A percentile compares a stretch with the other conserved stretches of the same genome.
These are phyloP conservation scores for Stomorhina lunata DNA, from an alignment of 2,888 invertebrate species.

Conservation along the genomic window DNA sequence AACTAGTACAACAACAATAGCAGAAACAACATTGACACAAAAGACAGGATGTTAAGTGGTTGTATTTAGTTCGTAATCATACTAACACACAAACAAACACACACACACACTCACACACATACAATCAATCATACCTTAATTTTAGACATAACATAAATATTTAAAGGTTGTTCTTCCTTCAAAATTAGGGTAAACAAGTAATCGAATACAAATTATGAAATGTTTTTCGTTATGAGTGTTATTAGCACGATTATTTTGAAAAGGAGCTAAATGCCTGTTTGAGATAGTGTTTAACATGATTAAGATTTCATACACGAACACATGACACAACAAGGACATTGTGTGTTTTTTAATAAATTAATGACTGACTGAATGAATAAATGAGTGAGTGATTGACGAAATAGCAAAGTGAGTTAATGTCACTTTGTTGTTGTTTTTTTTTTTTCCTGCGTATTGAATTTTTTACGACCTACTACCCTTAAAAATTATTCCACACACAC, in stretches of 20 bases:
- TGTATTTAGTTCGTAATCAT: conserved; percentile 26
- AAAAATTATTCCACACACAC: too few relatives aligned
- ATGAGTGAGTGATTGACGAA: background rate
- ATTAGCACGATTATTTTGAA: background rate
- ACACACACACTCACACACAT: too few relatives aligned
- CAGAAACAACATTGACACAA: conserved; percentile 8
- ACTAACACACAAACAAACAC: background rate
- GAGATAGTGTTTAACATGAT: background rate
- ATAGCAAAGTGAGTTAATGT: background rate
- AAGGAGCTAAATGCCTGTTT: background rate
- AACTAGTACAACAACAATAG: background rate
- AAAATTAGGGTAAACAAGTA: background rate
- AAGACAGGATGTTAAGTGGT: conserved; percentile 57
- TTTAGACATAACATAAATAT: too few relatives aligned
- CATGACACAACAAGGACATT: background rate
- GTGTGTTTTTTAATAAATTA: too few relatives aligned
- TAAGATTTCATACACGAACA: background rate
- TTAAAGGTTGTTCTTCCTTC: too few relatives aligned
- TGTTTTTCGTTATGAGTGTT: too few relatives aligned
- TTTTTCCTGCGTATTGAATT: background rate
- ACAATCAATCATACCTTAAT: too few relatives aligned
- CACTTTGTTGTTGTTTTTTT: background rate
- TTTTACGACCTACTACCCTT: conserved; percentile 3
- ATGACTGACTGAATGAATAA: background rate
- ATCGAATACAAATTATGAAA: background rate